phyloP scores from a whole-genome alignment of 2,113 vertebrate species.

The Marcusenius ussheri region DNA sequence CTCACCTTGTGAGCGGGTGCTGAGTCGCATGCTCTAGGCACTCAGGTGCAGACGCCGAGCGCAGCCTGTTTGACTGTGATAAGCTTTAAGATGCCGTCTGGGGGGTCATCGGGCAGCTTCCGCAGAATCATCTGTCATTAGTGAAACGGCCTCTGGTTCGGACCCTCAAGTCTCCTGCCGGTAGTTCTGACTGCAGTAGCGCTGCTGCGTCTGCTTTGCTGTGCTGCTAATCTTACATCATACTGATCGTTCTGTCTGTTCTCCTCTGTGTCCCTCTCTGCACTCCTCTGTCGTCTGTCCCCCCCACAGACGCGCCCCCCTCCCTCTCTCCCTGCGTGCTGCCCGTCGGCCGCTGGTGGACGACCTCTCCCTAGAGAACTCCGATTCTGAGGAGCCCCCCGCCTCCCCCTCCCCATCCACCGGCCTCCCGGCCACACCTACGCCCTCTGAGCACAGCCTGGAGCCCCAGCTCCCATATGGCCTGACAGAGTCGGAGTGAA shows the following conservation, averaged over 20 bases:
- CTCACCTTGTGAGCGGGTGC: neutral
- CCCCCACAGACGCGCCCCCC: conserved; percentile 50
- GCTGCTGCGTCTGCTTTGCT: neutral
- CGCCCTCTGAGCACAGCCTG: conserved; percentile 56
- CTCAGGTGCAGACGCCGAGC: neutral
- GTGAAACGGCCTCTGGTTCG: neutral
- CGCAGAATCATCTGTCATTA: neutral
- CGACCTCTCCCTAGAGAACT: conserved; percentile 66
- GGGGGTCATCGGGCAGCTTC: neutral
- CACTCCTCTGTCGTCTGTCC: neutral
- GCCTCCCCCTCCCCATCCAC: conserved; percentile 59
- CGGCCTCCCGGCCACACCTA: conserved; percentile 54
- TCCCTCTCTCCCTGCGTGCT: conserved; percentile 55
- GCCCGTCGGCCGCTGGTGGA: conserved; percentile 61
- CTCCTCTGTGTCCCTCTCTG: neutral
- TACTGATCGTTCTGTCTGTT: neutral
- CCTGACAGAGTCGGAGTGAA: conserved; percentile 59
- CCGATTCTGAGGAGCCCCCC: conserved; percentile 63
- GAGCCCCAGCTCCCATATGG: conserved; percentile 59
- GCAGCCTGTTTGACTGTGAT: neutral
- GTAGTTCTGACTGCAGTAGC: neutral
- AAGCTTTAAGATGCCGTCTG: neutral
- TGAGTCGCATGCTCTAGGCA: neutral
- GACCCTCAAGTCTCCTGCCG: neutral
- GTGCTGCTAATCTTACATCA: neutral